Evolutionary conservation across 2,113 vertebrate genomes (phyloP).

Genomic region (Dicentrarchus labrax): DNA sequence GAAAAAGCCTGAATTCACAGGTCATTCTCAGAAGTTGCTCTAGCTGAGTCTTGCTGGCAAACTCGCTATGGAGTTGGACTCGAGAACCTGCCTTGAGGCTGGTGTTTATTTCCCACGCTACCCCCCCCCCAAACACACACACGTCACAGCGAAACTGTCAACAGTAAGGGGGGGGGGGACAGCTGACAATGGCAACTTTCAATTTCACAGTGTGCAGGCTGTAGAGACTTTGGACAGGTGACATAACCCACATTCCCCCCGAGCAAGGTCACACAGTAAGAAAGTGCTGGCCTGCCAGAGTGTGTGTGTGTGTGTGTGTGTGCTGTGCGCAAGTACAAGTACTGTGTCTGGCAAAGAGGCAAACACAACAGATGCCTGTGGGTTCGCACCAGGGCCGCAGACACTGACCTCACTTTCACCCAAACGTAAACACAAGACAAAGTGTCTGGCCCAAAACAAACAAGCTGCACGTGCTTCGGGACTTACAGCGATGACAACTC

Average conservation of each 20-base stretch:
- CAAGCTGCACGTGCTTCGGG: constrained; percentile 60
- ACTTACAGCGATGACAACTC: constrained; percentile 15
- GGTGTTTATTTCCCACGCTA: constrained; percentile 22
- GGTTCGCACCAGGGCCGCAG: constrained; percentile 64
- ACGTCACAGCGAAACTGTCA: not conserved
- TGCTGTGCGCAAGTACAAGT: not conserved
- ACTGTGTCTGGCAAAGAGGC: constrained; percentile 47
- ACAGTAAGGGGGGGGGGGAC: not conserved
- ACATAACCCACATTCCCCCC: constrained; percentile 51
- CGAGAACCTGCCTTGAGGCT: not conserved
- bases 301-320: not conserved
- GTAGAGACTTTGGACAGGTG: constrained; percentile 60
- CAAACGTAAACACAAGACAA: constrained; percentile 72
- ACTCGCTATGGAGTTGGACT: not conserved
- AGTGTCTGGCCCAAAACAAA: constrained; percentile 70
- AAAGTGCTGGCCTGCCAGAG: constrained; percentile 49
- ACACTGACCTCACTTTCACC: constrained; percentile 68
- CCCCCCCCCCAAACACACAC: not conserved
- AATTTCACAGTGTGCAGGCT: not conserved
- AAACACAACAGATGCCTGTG: constrained; percentile 68
- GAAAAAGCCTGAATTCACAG: not conserved
- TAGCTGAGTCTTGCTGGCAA: not conserved
- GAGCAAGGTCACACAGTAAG: constrained; percentile 41
- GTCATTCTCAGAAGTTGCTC: not conserved
- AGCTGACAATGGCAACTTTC: constrained; percentile 30